Base-by-base conservation (phyloP, 2,888 invertebrate species). In the Tetranychus truncatus region DNA sequence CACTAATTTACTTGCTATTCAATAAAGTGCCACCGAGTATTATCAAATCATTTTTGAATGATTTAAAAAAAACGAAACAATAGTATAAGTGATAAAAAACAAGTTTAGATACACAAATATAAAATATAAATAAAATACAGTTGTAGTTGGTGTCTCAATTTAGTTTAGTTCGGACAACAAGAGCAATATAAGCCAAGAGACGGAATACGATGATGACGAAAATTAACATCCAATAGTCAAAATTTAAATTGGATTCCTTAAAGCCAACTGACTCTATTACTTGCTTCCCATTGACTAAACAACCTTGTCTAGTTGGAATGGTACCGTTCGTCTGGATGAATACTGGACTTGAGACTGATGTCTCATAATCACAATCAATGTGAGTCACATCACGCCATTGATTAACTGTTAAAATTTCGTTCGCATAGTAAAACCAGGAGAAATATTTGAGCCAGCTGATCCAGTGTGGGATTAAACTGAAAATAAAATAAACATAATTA, bases 1-100 rank as follows among this genome's bases (percentile, higher is more conserved):
- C 18, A 45, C 81, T 79, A 3, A 46, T 15, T 11, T 85, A 91
- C 88, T 88, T 90, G 34, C 90, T 88, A 82, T 95, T 95, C 71
- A 96, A 85, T 84, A 95, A 94, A 86, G 93, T 95, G 71, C 96
- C 96, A 77, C 95, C 95, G 82, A 97, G 95, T 21, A 97, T 85
- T 84, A 96, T 86, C 82, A 95, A 90, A 0, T n/a, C n/a, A n/a
- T n/a, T n/a, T n/a, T n/a, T n/a, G n/a, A n/a, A n/a, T n/a, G n/a
- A n/a, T n/a, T n/a, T n/a, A n/a, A n/a, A n/a, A n/a, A n/a, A n/a
- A n/a, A n/a, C n/a, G n/a, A n/a, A n/a, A n/a, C n/a, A n/a, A n/a
- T n/a, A n/a, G n/a, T n/a, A n/a, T n/a, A n/a, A n/a, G n/a, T n/a
- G n/a, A n/a, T n/a, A n/a, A n/a, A n/a, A n/a, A n/a, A n/a, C n/a